These are phyloP conservation scores for Lycopodina hypogea DNA, from an alignment of 37 sponge, comb jelly and placozoan genomes.

Conservation along the genomic window DNA sequence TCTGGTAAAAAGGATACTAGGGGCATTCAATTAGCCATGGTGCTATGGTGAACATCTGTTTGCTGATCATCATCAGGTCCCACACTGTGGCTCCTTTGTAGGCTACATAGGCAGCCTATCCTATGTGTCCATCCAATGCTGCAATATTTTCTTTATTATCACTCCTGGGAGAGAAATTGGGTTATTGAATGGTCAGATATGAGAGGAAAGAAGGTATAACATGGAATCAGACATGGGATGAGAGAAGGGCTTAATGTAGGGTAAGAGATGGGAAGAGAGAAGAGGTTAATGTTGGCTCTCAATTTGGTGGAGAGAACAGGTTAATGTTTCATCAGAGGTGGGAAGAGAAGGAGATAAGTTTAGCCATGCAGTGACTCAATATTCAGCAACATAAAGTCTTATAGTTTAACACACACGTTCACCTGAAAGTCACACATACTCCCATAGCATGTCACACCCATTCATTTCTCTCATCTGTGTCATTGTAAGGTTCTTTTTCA, in stretches of 20 bases:
- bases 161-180: conserved; percentile 71
- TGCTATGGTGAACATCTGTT: conserved; percentile 90
- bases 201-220: no score
- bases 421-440: background rate
- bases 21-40: conserved; percentile 59
- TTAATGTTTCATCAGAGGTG: background rate
- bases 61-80: conserved; percentile 78
- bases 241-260: no score
- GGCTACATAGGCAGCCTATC: conserved; percentile 95
- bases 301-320: background rate
- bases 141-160: conserved; percentile 97
- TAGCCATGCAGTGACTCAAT: background rate
- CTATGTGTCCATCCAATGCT: conserved; percentile 95
- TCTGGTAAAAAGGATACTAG: conserved; percentile 75
- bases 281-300: background rate
- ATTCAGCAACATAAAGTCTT: background rate
- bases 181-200: no score
- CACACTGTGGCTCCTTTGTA: conserved; percentile 87
- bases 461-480: conserved; percentile 66
- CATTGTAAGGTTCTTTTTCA: conserved; percentile 45
- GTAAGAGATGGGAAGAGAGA: no score
- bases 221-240: no score
- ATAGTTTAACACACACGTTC: background rate
- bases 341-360: background rate
- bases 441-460: background rate